A percentile compares a stretch with the other conserved stretches of the same genome.
phyloP scores from a whole-genome alignment of 2,113 vertebrate genomes.

The Indicator indicator region DNA sequence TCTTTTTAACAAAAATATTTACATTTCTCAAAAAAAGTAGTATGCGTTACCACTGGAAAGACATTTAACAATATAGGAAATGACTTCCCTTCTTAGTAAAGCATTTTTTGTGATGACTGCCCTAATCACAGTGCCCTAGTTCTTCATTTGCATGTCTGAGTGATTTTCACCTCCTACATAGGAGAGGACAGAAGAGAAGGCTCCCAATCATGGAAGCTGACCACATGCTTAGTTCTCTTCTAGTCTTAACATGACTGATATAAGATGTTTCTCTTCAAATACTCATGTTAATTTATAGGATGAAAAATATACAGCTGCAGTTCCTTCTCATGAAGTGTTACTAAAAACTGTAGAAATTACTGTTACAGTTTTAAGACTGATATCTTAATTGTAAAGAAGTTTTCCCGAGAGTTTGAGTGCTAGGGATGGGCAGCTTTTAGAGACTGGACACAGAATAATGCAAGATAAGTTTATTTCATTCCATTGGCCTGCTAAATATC shows the following conservation, averaged over 20 bases:
- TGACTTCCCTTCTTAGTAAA: background rate
- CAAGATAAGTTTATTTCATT: no score
- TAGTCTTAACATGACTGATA: background rate
- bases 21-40: background rate
- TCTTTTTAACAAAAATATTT: background rate
- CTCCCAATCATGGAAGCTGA: background rate
- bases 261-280: background rate
- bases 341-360: background rate
- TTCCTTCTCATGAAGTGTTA: background rate
- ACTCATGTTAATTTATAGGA: background rate
- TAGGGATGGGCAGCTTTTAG: no score
- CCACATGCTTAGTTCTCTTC: background rate
- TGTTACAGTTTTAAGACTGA: no score
- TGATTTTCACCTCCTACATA: background rate
- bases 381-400: no score
- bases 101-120: background rate
- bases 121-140: background rate
- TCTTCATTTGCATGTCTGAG: background rate
- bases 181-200: background rate
- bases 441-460: no score
- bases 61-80: background rate
- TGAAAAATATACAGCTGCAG: background rate
- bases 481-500: no score
- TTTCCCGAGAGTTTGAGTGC: no score
- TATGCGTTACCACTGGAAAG: slow-evolving; percentile 38